phyloP scores from a whole-genome alignment of 2,797 vertebrate species.

The Enteromius trimaculatus region DNA sequence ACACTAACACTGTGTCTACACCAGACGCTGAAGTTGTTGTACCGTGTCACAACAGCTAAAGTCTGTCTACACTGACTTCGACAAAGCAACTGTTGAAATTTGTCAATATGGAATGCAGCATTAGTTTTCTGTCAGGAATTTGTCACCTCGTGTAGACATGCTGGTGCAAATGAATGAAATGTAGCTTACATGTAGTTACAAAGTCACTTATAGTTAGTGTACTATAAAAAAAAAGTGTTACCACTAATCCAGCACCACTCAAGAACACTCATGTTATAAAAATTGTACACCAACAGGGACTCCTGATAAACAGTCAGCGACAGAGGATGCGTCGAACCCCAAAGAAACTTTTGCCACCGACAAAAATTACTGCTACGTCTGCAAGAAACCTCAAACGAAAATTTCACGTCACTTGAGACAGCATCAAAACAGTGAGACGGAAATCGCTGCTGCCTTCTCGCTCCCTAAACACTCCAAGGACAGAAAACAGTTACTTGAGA shows the following conservation, averaged over 20 bases:
- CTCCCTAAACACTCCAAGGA: slow-evolving; percentile 49
- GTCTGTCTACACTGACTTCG: no score
- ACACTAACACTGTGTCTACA: no score
- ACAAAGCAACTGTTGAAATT: no score
- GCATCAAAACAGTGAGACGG: slow-evolving; percentile 51
- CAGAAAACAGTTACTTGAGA: slow-evolving; percentile 33
- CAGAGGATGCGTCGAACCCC: background rate
- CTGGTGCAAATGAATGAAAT: no score
- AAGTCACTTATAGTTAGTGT: no score
- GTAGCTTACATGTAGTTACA: no score
- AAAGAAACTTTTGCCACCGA: slow-evolving; percentile 1
- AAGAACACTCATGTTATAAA: background rate
- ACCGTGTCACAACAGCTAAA: no score
- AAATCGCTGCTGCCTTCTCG: slow-evolving; percentile 58
- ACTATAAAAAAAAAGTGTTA: background rate
- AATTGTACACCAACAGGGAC: background rate
- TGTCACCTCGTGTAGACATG: no score
- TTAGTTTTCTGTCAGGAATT: no score
- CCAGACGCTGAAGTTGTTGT: no score
- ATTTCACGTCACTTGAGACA: slow-evolving; percentile 64
- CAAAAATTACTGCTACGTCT: slow-evolving; percentile 68
- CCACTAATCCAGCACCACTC: background rate
- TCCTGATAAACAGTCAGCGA: background rate
- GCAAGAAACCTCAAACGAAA: slow-evolving; percentile 58
- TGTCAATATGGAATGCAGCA: no score